Evolutionary conservation across 1,140 invertebrate genomes (phyloP).

Genomic region (Colletes latitarsis): DNA sequence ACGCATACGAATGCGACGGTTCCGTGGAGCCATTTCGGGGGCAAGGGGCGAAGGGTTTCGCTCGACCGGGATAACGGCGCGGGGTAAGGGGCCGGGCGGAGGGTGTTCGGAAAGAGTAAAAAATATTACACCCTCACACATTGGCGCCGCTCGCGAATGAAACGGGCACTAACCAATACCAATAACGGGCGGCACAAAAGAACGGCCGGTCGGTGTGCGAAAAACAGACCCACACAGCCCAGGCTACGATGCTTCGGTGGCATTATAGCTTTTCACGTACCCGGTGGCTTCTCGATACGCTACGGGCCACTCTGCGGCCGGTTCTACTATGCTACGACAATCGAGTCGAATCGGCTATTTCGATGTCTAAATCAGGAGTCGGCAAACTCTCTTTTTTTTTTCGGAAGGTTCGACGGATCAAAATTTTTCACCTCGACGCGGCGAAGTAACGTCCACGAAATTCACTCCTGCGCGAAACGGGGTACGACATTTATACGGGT

Average conservation of each 20-base stretch:
- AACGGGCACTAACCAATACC: conserved; percentile 77
- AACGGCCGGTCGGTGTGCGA: conserved; percentile 74
- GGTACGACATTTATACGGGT: too few species aligned
- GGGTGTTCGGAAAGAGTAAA: conserved; percentile 76
- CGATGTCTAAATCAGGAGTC: not conserved
- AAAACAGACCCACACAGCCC: conserved; percentile 68
- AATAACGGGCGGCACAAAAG: conserved; percentile 76
- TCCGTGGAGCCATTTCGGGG: conserved; percentile 62
- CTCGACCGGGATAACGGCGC: conserved; percentile 42
- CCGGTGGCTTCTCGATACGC: conserved; percentile 60
- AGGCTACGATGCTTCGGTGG: conserved; percentile 61
- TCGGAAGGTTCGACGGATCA: too few species aligned
- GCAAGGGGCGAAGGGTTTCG: conserved; percentile 48
- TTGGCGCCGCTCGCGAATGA: conserved; percentile 74
- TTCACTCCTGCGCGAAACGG: too few species aligned
- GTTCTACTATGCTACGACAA: not conserved
- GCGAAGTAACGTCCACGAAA: too few species aligned
- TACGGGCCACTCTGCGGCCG: conserved; percentile 8
- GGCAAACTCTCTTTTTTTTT: too few species aligned
- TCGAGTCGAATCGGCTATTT: not conserved
- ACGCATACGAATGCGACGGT: conserved; percentile 80
- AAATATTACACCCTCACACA: conserved; percentile 79
- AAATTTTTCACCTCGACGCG: too few species aligned
- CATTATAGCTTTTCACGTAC: conserved; percentile 72
- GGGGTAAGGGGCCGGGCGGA: conserved; percentile 41